Base-by-base conservation (phyloP, 2,888 invertebrate species). In the Agonopterix alstromeriana region DNA sequence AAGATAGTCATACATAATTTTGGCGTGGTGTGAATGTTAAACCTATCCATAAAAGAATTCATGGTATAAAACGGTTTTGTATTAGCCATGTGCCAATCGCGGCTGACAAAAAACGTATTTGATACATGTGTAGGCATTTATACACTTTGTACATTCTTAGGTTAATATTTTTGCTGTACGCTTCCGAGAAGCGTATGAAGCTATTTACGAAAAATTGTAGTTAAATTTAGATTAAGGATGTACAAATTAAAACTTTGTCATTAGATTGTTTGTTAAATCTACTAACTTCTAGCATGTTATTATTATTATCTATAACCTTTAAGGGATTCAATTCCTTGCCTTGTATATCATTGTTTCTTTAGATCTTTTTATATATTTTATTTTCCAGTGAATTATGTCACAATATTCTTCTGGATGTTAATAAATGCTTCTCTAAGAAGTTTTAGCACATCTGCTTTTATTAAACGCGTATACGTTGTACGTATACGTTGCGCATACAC, bases 171-270 rank as follows among this genome's bases (percentile, higher is more conserved):
- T 47, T 52, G 55, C 52, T 54, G 57, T 60, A 59, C 61, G 59
- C 83, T 85, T 84, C 84, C 78, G 55, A 73, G 84, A 85, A 85
- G 82, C 60, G 68, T 71, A 68, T 63, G 60, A 55, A 56, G 52
- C 55, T 73, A 70, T 71, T 71, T 70, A 72, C 38, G 38, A n/a
- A 27, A 27, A 27, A 67, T 60, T 54, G 60, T 53, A 57, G 51
- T 51, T 53, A 50, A 60, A 65, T 60, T 47, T 60, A 57, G 59
- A 64, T 52, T 71, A 70, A 12, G 66, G 53, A 65, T 73, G 67
- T 74, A 71, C 73, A 77, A 73, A 74, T 66, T 66, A 58, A 61
- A 54, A 49, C 55, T 48, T 52, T 53, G 52, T 54, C 43, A 52
- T 53, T 55, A 57, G 61, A 43, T 58, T 53, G 52, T 54, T 48